Evolutionary conservation across 2,113 vertebrate genomes (phyloP).

Genomic region (Nesoenas mayeri): DNA sequence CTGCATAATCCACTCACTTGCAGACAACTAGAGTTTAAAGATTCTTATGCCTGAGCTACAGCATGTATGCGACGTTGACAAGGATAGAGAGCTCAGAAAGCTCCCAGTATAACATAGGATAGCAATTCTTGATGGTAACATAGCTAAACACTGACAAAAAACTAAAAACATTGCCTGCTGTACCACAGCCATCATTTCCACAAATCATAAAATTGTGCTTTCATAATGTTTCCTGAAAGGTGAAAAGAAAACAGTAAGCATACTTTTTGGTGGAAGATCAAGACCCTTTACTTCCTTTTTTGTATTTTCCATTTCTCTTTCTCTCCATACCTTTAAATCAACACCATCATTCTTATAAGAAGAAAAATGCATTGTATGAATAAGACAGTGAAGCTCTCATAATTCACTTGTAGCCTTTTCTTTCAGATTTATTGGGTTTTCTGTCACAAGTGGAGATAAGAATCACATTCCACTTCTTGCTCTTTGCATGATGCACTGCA

Average conservation of each 20-base stretch:
- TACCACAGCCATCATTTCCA: neutral
- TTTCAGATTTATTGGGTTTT: constrained; percentile 30
- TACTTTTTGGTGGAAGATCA: neutral
- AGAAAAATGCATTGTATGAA: neutral
- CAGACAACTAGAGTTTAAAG: neutral
- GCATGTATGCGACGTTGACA: neutral
- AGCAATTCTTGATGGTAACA: neutral
- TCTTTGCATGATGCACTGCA: neutral
- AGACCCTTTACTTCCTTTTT: neutral
- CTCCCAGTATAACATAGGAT: neutral
- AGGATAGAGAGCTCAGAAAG: neutral
- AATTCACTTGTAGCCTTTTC: constrained; percentile 11
- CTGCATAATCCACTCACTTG: neutral
- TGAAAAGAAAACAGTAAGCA: neutral
- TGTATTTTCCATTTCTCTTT: neutral
- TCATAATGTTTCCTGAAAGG: neutral
- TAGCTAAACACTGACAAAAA: neutral
- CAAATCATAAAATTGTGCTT: neutral
- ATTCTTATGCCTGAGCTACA: neutral
- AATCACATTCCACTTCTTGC: constrained; percentile 7
- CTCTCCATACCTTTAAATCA: neutral
- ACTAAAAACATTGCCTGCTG: neutral
- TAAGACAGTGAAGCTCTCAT: neutral
- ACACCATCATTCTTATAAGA: neutral
- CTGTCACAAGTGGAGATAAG: constrained; percentile 22